A percentile compares a stretch with the other conserved stretches of the same genome.
These are phyloP conservation scores for Aleiodes leptofemur DNA, from an alignment of 2,888 invertebrate genomes.

Conservation along the genomic window DNA sequence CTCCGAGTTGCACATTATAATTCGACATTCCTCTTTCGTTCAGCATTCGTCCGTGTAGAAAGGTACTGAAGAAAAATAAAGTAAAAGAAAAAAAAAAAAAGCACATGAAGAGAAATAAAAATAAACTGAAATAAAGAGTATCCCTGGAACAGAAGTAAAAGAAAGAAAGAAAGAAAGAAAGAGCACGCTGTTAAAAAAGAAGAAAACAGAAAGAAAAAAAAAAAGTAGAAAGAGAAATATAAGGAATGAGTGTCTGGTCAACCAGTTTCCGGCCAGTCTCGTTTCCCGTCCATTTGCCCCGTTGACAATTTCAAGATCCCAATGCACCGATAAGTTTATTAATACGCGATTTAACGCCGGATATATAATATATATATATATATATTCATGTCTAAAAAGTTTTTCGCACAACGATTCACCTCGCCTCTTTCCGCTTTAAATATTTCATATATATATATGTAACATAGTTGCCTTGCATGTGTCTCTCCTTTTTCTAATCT, in stretches of 20 bases:
- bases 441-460: not conserved
- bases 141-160: slow-evolving; percentile 39
- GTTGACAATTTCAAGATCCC: slow-evolving; percentile 62
- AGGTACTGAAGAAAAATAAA: slow-evolving; percentile 6
- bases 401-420: slow-evolving; percentile 20
- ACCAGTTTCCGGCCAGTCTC: slow-evolving; percentile 57
- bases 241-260: slow-evolving; percentile 39
- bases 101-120: slow-evolving; percentile 41
- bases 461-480: slow-evolving; percentile 10
- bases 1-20: slow-evolving; percentile 44
- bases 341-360: slow-evolving; percentile 60
- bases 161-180: not conserved
- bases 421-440: not conserved
- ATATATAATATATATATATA: slow-evolving; percentile 46
- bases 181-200: not conserved
- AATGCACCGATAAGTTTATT: slow-evolving; percentile 60
- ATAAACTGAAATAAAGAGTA: slow-evolving; percentile 51
- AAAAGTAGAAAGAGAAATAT: slow-evolving; percentile 30
- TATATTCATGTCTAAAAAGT: not conserved
- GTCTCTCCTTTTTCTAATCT: slow-evolving; percentile 60
- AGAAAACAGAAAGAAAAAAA: slow-evolving; percentile 22
- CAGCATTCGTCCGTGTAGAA: slow-evolving; percentile 28
- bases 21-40: slow-evolving; percentile 46
- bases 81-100: too few species aligned
- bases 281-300: slow-evolving; percentile 54